Percentiles rank a stretch among this genome's conserved stretches.
Conservation (phyloP, 2,888 invertebrate genomes). For the Callyntrura sp. region DNA sequence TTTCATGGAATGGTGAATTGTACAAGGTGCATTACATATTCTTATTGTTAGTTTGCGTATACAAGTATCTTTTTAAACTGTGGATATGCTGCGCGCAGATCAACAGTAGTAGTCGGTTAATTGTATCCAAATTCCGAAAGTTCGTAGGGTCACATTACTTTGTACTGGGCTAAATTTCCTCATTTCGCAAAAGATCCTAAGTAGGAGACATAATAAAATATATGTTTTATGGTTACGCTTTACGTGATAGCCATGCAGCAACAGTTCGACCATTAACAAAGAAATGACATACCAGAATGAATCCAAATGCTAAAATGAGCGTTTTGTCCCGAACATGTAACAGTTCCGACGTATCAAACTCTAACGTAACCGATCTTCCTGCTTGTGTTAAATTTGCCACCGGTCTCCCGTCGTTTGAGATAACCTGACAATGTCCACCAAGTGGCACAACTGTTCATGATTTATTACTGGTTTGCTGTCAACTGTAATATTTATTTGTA, state of each 20-base stretch:
- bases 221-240: too few relatives aligned
- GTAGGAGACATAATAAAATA: too few relatives aligned
- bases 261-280: too few relatives aligned
- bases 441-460: too few relatives aligned
- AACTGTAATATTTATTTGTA: neutral
- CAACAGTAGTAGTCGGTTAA: neutral
- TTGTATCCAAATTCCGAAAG: neutral
- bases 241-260: too few relatives aligned
- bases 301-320: conserved; percentile 65
- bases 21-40: neutral
- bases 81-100: neutral
- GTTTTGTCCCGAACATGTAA: conserved; percentile 58
- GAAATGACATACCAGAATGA: conserved; percentile 61
- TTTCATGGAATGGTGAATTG: too few relatives aligned
- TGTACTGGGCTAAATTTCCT: conserved; percentile 49
- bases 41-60: neutral
- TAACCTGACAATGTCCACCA: too few relatives aligned
- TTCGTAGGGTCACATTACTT: neutral
- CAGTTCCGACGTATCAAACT: conserved; percentile 37
- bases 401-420: conserved; percentile 65
- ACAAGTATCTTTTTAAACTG: too few relatives aligned
- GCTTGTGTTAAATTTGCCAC: conserved; percentile 53
- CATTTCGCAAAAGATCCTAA: conserved; percentile 60
- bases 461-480: neutral
- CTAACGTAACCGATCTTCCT: conserved; percentile 32